phyloP scores from a whole-genome alignment of 2,888 invertebrate genomes.

The Drosophila heteroneura region DNA sequence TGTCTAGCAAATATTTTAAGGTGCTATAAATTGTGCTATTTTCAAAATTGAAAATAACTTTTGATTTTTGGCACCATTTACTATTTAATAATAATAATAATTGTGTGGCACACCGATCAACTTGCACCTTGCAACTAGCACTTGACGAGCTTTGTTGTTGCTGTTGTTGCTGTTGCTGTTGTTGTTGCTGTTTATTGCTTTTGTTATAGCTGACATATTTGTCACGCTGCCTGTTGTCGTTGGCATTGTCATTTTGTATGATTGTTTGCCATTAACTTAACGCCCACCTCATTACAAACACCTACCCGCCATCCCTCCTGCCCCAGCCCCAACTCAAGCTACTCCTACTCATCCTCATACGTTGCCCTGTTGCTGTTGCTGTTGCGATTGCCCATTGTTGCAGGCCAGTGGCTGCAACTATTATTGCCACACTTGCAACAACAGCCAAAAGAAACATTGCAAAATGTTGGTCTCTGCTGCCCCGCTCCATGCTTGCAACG shows the following conservation, averaged over 20 bases:
- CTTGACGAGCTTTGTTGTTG: neutral
- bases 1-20: too few species aligned
- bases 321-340: slow-evolving; percentile 6
- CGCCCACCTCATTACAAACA: neutral
- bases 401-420: slow-evolving; percentile 31
- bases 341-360: slow-evolving; percentile 29
- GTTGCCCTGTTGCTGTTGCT: slow-evolving; percentile 32
- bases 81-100: neutral
- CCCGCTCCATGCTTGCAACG: slow-evolving; percentile 41
- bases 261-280: slow-evolving; percentile 44
- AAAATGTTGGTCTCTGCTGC: slow-evolving; percentile 42
- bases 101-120: neutral
- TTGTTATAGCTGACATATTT: slow-evolving; percentile 57
- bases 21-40: too few species aligned
- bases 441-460: slow-evolving; percentile 32
- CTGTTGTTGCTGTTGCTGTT: neutral
- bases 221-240: slow-evolving; percentile 53
- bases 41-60: neutral
- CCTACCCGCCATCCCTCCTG: neutral
- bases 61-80: neutral
- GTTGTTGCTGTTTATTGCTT: slow-evolving; percentile 26
- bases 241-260: slow-evolving; percentile 56
- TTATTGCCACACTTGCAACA: slow-evolving; percentile 61
- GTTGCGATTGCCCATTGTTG: slow-evolving; percentile 46
- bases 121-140: neutral